Evolutionary conservation across 2,797 vertebrate species (phyloP).

Genomic region (Sebastolobus altivelis): DNA sequence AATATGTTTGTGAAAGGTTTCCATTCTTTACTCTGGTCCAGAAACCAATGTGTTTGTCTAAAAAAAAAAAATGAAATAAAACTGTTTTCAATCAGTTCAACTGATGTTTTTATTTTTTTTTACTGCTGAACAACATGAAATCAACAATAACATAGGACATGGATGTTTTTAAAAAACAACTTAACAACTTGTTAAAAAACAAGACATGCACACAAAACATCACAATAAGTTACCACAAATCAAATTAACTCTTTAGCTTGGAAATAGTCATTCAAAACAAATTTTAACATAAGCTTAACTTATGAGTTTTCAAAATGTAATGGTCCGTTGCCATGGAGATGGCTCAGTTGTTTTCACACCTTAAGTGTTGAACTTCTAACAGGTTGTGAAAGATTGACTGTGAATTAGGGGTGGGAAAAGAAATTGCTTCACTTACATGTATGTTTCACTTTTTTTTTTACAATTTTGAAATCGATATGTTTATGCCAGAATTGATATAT

Average conservation of each 20-base stretch:
- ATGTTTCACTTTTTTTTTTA: too few relatives aligned
- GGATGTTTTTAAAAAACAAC: background rate
- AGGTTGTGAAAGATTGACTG: too few relatives aligned
- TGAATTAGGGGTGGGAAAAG: too few relatives aligned
- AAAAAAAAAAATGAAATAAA: constrained; percentile 18
- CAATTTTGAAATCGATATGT: too few relatives aligned
- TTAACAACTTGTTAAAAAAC: background rate
- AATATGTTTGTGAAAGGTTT: constrained; percentile 95
- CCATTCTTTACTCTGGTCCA: constrained; percentile 96
- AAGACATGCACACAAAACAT: background rate
- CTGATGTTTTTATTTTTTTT: background rate
- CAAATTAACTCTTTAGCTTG: background rate
- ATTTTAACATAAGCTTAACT: too few relatives aligned
- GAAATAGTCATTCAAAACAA: background rate
- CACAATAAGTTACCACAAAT: background rate
- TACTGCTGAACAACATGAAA: constrained; percentile 9
- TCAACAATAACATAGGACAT: background rate
- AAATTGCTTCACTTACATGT: too few relatives aligned
- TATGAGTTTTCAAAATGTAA: too few relatives aligned
- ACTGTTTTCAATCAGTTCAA: constrained; percentile 1
- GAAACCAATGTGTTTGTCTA: constrained; percentile 92
- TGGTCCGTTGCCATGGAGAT: too few relatives aligned
- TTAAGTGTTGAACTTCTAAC: too few relatives aligned
- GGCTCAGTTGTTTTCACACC: too few relatives aligned
- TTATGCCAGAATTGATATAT: too few relatives aligned